Evolutionary conservation across 1,140 invertebrate species (phyloP), one percentile per base, ranked within the genome.

Genomic region (Neodiprion fabricii): DNA sequence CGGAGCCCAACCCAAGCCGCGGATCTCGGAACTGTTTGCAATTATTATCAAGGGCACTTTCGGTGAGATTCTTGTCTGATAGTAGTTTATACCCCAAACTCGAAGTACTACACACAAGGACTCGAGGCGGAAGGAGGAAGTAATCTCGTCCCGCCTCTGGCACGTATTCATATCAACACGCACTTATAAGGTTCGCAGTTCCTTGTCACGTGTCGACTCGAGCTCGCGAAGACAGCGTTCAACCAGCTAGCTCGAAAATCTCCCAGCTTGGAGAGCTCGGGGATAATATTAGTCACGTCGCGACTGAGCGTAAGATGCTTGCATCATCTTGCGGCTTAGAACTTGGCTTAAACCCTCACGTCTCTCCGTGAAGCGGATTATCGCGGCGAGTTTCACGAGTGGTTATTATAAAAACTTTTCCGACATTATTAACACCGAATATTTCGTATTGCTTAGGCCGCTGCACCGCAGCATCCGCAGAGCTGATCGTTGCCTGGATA

Each of bases 21-120:
- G 71, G 74, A 74, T 70, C n/a, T 78, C 72, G 61, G 69, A 47
- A 53, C 73, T 80, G 75, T 79, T 79, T 80, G 74, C 76, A 79
- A 80, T 80, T 80, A 80, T 79, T 76, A 80, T 61, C 9, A 61
- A 61, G 77, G 76, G 76, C 72, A 79, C 77, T 80, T 77, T 50
- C 53, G 53, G 74, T 61, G 77, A 75, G 73, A 77, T 77, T 72
- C 76, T 77, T 48, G 75, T 50, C 40, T 69, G 67, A 23, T 69
- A 73, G 73, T 61, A 67, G 53, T 9, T 61, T 40, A 40, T 5
- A 61, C 53, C 53, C 53, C n/a, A 14, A 61, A 17, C 53, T 61
- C 53, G 53, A 14, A 61, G 53, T 12, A 40, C 28, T 40, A 40
- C 28, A 40, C 2, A 40, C 28, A 61, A 61, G 53, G 53, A 61